A percentile compares a stretch with the other conserved stretches of the same genome.
These are phyloP conservation scores for Actinemys pallida DNA, from an alignment of 2,113 vertebrate species.

Conservation along the genomic window DNA sequence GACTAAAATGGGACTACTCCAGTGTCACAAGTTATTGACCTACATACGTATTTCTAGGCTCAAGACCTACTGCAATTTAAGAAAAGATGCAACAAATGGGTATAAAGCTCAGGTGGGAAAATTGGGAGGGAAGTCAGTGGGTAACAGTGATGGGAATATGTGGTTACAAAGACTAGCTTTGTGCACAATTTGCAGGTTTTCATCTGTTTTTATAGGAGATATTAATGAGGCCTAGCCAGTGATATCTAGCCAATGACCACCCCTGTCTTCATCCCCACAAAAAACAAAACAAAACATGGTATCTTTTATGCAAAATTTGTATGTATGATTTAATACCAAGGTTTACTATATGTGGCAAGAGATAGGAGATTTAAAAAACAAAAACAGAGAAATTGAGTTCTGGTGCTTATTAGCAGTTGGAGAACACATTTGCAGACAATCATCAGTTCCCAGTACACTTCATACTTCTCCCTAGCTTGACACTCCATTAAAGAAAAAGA, in stretches of 20 bases:
- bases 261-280: neutral
- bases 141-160: neutral
- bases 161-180: neutral
- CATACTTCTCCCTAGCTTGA: neutral
- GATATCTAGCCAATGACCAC: neutral
- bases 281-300: neutral
- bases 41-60: neutral
- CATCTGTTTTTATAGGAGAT: neutral
- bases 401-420: neutral
- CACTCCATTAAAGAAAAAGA: constrained; percentile 2
- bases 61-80: neutral
- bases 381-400: neutral
- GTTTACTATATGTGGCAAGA: neutral
- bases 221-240: neutral
- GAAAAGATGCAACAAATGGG: neutral
- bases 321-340: neutral
- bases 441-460: neutral
- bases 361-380: neutral
- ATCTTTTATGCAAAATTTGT: neutral
- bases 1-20: neutral
- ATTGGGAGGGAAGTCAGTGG: neutral
- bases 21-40: neutral
- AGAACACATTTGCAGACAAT: neutral
- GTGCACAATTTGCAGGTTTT: neutral
- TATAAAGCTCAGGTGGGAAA: neutral